Percentiles rank a stretch among this genome's conserved stretches.
These are phyloP conservation scores for Coturnix japonica DNA, from an alignment of 2,113 vertebrate species.

Conservation along the genomic window DNA sequence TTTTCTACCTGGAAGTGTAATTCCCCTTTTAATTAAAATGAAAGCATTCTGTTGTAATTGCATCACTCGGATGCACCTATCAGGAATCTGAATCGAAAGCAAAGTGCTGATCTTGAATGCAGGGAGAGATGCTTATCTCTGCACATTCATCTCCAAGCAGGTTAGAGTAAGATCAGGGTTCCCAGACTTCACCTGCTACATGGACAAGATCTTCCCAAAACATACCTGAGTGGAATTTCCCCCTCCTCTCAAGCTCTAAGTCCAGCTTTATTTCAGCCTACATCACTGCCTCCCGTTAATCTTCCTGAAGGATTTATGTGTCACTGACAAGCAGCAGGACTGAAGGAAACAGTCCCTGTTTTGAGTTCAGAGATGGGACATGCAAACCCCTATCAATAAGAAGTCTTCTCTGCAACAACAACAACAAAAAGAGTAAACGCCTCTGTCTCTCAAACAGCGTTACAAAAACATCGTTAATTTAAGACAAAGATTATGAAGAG, in stretches of 20 bases:
- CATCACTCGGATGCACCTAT: neutral
- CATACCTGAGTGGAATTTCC: neutral
- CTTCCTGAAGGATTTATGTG: neutral
- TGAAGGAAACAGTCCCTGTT: too few relatives aligned
- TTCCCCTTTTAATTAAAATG: constrained; percentile 49
- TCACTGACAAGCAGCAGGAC: too few relatives aligned
- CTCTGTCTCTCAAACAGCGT: neutral
- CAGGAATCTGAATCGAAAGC: neutral
- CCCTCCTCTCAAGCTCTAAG: neutral
- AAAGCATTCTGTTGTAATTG: constrained; percentile 50
- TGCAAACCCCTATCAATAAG: constrained; percentile 26
- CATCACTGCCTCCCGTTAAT: neutral
- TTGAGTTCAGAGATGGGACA: too few relatives aligned
- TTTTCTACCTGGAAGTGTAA: constrained; percentile 30
- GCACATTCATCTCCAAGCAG: neutral
- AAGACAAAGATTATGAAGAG: neutral
- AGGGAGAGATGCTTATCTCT: constrained; percentile 27
- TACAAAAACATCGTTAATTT: neutral
- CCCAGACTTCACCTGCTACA: constrained; percentile 13
- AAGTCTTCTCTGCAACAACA: constrained; percentile 21
- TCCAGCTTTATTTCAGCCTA: neutral
- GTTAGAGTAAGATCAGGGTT: neutral
- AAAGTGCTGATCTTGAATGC: neutral
- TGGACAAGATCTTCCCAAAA: neutral
- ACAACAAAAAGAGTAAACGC: neutral